phyloP scores from a whole-genome alignment of 1,140 invertebrate genomes.

The Micrasema longulum region DNA sequence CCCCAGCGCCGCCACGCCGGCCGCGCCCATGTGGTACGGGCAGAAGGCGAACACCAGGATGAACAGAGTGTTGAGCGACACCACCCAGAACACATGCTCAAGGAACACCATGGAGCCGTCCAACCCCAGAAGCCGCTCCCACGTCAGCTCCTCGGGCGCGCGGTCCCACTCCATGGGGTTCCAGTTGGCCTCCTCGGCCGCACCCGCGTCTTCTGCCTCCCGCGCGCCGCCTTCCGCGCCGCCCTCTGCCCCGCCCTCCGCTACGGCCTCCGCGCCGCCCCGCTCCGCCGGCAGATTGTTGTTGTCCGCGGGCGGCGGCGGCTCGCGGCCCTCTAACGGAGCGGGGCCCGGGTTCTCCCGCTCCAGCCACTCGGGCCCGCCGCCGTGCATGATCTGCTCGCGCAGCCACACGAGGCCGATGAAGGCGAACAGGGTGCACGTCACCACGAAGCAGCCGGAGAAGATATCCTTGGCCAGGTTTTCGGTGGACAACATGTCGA shows the following conservation, averaged over 20 bases:
- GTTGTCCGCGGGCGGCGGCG: conserved; percentile 57
- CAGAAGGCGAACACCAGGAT: conserved; percentile 95
- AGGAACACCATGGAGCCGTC: conserved; percentile 97
- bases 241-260: conserved; percentile 61
- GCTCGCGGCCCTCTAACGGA: conserved; percentile 58
- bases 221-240: conserved; percentile 64
- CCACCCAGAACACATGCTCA: conserved; percentile 99
- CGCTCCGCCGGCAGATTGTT: conserved; percentile 56
- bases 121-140: conserved; percentile 94
- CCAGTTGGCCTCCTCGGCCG: conserved; percentile 94
- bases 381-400: conserved; percentile 97
- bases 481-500: conserved; percentile 93
- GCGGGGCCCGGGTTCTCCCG: conserved; percentile 70
- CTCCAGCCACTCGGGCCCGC: conserved; percentile 95
- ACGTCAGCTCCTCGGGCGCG: conserved; percentile 96
- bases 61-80: conserved; percentile 96
- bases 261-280: conserved; percentile 56
- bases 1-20: conserved; percentile 75
- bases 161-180: conserved; percentile 99
- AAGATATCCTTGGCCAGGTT: conserved; percentile 94
- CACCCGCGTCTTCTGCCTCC: conserved; percentile 64
- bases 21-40: conserved; percentile 94
- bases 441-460: conserved; percentile 96
- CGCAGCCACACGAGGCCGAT: conserved; percentile 97
- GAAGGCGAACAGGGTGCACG: conserved; percentile 96